Evolutionary conservation across 2,113 vertebrate genomes (phyloP).

Genomic region (Stercorarius parasiticus): DNA sequence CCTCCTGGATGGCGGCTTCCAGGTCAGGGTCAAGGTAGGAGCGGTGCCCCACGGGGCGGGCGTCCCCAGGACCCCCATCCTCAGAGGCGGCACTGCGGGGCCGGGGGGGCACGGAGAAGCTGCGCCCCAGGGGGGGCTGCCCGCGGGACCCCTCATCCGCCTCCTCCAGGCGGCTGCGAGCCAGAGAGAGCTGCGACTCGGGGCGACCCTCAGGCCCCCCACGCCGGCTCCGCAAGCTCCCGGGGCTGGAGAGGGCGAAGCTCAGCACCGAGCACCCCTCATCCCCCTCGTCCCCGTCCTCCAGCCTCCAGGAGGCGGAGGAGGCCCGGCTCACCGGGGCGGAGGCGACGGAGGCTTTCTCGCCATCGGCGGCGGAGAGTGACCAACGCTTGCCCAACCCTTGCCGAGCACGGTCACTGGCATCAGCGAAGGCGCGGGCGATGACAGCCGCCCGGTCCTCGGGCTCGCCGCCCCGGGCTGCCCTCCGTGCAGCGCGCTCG

Average conservation of each 20-base stretch:
- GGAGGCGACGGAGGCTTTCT: conserved; percentile 78
- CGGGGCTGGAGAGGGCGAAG: conserved; percentile 78
- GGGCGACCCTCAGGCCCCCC: conserved; percentile 73
- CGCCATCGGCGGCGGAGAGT: conserved; percentile 77
- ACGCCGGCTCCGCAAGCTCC: conserved; percentile 74
- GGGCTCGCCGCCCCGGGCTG: conserved; percentile 60
- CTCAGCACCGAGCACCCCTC: conserved; percentile 81
- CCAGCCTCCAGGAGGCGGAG: conserved; percentile 77
- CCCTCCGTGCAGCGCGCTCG: conserved; percentile 75
- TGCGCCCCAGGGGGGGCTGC: conserved; percentile 83
- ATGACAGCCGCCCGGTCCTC: conserved; percentile 75
- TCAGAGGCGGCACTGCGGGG: conserved; percentile 66
- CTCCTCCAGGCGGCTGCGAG: conserved; percentile 82
- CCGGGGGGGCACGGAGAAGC: conserved; percentile 88
- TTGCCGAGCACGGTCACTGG: conserved; percentile 73
- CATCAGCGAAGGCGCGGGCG: conserved; percentile 81
- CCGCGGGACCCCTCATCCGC: conserved; percentile 81
- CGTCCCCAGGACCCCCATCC: conserved; percentile 36
- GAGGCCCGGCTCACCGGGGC: conserved; percentile 73
- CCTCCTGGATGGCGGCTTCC: conserved; percentile 94
- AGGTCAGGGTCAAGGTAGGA: conserved; percentile 93
- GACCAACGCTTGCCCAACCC: conserved; percentile 85
- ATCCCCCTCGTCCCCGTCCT: conserved; percentile 75
- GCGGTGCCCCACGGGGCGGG: conserved; percentile 77
- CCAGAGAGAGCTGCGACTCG: conserved; percentile 79